Percentiles rank a stretch among this genome's conserved stretches.
phyloP scores from a whole-genome alignment of 2,888 invertebrate species.

The Andrena bicolor region DNA sequence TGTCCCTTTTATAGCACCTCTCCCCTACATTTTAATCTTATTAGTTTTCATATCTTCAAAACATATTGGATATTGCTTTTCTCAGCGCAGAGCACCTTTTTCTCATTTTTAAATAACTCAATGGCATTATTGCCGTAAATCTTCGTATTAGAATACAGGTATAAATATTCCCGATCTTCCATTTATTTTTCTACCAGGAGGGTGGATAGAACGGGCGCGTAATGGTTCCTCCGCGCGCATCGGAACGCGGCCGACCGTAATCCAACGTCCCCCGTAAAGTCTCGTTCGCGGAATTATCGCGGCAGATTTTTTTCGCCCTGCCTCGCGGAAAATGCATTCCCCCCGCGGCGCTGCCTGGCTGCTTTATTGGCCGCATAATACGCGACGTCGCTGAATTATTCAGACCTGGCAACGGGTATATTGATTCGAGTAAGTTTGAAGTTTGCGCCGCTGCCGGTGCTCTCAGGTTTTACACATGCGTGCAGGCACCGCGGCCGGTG shows the following conservation, averaged over 20 bases:
- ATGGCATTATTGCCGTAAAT: no score
- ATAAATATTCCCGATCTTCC: no score
- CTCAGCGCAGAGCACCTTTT: no score
- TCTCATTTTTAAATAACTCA: no score
- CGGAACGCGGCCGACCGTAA: background rate
- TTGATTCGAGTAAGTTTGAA: constrained; percentile 48
- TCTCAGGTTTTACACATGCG: no score
- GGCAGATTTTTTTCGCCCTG: constrained; percentile 17
- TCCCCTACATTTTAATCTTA: no score
- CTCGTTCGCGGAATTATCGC: constrained; percentile 39
- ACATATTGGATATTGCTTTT: no score
- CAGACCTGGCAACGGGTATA: constrained; percentile 24
- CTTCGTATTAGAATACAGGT: no score
- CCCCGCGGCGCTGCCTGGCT: background rate
- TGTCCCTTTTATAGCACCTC: no score
- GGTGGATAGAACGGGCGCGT: background rate
- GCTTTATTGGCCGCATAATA: constrained; percentile 44
- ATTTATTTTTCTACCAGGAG: background rate
- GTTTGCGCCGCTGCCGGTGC: background rate
- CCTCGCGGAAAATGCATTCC: constrained; percentile 19
- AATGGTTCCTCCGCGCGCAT: background rate
- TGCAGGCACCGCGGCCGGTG: background rate
- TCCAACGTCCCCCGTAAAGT: constrained; percentile 27
- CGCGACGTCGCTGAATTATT: constrained; percentile 46
- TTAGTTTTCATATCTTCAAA: no score